These are phyloP conservation scores for Molossus alvarezi DNA, from an alignment of 2,797 vertebrate species.

Conservation along the genomic window DNA sequence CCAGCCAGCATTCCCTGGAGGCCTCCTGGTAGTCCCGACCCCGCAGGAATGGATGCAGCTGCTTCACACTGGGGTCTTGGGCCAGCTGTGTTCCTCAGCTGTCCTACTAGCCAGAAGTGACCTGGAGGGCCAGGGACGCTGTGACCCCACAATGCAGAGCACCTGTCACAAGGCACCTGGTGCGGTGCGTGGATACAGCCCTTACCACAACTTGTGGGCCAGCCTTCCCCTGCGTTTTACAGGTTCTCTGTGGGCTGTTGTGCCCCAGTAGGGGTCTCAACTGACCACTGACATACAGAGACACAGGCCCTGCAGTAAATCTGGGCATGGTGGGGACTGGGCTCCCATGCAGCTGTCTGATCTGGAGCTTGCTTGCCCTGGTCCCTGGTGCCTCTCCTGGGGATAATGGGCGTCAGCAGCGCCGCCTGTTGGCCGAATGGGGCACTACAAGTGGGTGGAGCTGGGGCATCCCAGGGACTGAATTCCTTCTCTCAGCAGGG, in stretches of 20 bases:
- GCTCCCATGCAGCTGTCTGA: background rate
- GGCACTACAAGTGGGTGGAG: background rate
- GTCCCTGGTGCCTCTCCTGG: background rate
- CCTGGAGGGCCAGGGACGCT: background rate
- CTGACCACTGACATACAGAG: background rate
- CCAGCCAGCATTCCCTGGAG: background rate
- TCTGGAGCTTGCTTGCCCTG: background rate
- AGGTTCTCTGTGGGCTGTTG: background rate
- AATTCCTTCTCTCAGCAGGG: background rate
- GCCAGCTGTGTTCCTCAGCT: background rate
- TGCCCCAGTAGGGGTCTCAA: background rate
- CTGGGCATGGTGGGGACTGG: background rate
- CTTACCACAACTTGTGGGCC: fast-evolving
- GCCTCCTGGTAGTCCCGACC: background rate
- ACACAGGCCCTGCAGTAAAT: background rate
- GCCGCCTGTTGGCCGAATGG: constrained; percentile 79
- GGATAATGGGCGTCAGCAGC: background rate
- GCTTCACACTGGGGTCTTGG: background rate
- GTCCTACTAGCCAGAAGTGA: background rate
- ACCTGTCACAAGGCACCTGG: fast-evolving
- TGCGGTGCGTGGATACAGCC: background rate
- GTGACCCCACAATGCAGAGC: background rate
- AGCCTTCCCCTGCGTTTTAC: background rate
- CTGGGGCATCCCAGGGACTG: background rate
- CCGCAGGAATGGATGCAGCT: background rate